These are phyloP conservation scores for Chalcis sispes DNA, from an alignment of 2,888 invertebrate species.

Conservation along the genomic window DNA sequence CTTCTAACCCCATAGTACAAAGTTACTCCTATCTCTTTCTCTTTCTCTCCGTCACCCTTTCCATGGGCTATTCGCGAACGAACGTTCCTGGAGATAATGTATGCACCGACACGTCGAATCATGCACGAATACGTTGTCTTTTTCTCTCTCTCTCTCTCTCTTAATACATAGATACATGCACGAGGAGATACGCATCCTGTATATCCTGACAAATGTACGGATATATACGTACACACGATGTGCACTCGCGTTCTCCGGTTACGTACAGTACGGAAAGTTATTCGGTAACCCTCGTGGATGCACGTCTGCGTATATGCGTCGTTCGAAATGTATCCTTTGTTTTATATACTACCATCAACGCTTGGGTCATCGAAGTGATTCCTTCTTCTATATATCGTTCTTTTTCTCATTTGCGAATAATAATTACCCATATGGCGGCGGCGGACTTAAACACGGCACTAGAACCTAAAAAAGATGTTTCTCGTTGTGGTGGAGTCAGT, in stretches of 20 bases:
- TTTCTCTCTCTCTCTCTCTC: too few relatives aligned
- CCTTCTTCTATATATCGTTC: not conserved
- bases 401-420: conserved; percentile 2
- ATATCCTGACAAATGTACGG: not conserved
- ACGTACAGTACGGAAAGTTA: too few relatives aligned
- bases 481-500: too few relatives aligned
- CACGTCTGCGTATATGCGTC: too few relatives aligned
- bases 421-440: conserved; percentile 38
- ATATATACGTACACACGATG: not conserved
- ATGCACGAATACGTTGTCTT: too few relatives aligned
- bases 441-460: conserved; percentile 1
- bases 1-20: conserved; percentile 20
- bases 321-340: too few relatives aligned
- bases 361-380: not conserved
- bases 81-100: conserved; percentile 69
- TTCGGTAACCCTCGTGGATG: conserved; percentile 15
- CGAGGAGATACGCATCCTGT: conserved; percentile 21
- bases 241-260: conserved; percentile 19
- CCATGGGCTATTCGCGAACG: not conserved
- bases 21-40: too few relatives aligned
- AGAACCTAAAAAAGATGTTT: not conserved
- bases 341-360: not conserved
- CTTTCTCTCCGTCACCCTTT: conserved; percentile 17
- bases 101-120: conserved; percentile 74
- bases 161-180: conserved; percentile 54